Evolutionary conservation across 2,888 invertebrate species (phyloP).

Genomic region (Drosophila rellima): DNA sequence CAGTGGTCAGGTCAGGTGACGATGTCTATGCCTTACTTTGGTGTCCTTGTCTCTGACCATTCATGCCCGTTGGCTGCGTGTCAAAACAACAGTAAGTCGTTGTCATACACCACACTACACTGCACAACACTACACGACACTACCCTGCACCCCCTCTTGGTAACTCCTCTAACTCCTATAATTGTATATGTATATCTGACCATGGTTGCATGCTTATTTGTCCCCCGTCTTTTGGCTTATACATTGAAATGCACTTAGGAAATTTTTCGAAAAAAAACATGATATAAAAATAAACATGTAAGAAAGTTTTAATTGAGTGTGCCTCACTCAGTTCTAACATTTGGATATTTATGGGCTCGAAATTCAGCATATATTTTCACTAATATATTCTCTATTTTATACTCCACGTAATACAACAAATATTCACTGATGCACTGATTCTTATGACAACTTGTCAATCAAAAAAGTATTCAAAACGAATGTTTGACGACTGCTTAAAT

Average conservation of each 20-base stretch:
- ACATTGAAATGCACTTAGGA: constrained; percentile 78
- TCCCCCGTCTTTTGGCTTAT: constrained; percentile 23
- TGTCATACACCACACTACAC: constrained; percentile 20
- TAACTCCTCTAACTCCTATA: constrained; percentile 25
- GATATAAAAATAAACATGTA: constrained; percentile 34
- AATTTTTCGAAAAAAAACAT: background rate
- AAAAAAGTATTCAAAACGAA: too few species aligned
- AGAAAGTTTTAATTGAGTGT: background rate
- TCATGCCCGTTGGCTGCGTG: constrained; percentile 78
- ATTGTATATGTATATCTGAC: constrained; percentile 36
- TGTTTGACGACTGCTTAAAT: too few species aligned
- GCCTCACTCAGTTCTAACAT: background rate
- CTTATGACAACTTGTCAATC: too few species aligned
- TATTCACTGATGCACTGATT: too few species aligned
- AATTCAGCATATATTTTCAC: too few species aligned
- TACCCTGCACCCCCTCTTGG: background rate
- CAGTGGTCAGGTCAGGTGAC: constrained; percentile 32
- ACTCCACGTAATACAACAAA: too few species aligned
- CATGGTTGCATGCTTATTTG: constrained; percentile 50
- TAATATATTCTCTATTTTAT: too few species aligned
- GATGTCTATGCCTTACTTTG: constrained; percentile 10
- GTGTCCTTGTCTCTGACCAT: constrained; percentile 15
- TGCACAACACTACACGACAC: background rate
- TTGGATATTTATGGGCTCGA: too few species aligned
- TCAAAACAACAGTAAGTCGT: constrained; percentile 81